phyloP scores from a whole-genome alignment of 2,797 vertebrate genomes.

The Gymnocypris eckloni region DNA sequence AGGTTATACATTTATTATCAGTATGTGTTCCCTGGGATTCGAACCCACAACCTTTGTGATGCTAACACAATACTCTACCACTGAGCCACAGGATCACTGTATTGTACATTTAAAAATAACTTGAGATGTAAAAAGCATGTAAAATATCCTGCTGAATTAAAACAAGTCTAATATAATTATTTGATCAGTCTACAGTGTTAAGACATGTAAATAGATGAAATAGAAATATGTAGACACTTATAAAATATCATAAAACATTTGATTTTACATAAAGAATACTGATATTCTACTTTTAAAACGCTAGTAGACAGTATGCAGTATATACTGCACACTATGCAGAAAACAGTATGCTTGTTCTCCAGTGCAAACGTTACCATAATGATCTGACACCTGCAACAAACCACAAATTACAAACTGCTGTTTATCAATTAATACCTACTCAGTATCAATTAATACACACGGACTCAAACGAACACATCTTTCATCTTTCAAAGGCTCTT shows the following conservation, averaged over 20 bases:
- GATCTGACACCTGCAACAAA: constrained; percentile 4
- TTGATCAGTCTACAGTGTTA: not conserved
- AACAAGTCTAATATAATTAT: not conserved
- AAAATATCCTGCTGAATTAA: not conserved
- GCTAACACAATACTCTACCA: too few relatives aligned
- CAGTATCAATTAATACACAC: constrained; percentile 8
- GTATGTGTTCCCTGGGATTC: too few relatives aligned
- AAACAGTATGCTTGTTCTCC: not conserved
- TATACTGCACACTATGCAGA: not conserved
- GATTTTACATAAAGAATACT: not conserved
- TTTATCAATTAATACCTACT: constrained; percentile 29
- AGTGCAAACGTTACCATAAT: not conserved
- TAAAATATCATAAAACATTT: not conserved
- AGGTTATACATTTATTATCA: too few relatives aligned
- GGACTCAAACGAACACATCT: not conserved
- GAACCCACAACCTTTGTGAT: too few relatives aligned
- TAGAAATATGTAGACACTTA: not conserved
- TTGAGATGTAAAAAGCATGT: not conserved
- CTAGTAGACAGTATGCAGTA: not conserved
- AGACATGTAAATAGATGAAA: not conserved
- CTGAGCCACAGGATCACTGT: too few relatives aligned
- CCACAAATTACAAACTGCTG: constrained; percentile 6
- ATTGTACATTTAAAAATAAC: too few relatives aligned
- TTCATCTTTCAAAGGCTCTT: constrained; percentile 7
- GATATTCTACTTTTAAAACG: not conserved